Evolutionary conservation across 2,113 vertebrate species (phyloP).

Genomic region (Puntigrus tetrazona): DNA sequence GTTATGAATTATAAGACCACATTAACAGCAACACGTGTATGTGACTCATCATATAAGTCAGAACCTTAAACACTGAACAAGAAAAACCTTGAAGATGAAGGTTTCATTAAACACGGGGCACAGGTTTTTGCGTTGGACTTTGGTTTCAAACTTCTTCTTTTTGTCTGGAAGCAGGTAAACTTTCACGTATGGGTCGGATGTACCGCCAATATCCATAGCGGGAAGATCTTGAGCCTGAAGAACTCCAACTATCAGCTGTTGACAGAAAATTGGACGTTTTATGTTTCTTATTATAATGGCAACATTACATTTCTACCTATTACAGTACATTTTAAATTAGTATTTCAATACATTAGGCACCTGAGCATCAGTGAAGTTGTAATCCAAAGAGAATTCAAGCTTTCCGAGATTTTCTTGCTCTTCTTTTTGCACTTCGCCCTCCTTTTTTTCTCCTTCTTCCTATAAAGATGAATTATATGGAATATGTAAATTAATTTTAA

Average conservation of each 20-base stretch:
- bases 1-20: background rate
- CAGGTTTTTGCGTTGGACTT: slow-evolving; percentile 89
- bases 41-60: background rate
- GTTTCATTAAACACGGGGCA: slow-evolving; percentile 88
- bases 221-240: slow-evolving; percentile 85
- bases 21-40: background rate
- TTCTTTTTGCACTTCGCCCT: slow-evolving; percentile 74
- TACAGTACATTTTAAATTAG: background rate
- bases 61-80: background rate
- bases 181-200: slow-evolving; percentile 88
- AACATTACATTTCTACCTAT: background rate
- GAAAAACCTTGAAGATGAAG: slow-evolving; percentile 85
- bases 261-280: slow-evolving; percentile 34
- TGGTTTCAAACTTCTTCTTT: slow-evolving; percentile 88
- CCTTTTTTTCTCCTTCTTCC: slow-evolving; percentile 81
- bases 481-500: background rate
- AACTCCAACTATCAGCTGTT: slow-evolving; percentile 85
- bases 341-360: slow-evolving; percentile 55
- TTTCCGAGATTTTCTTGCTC: slow-evolving; percentile 82
- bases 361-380: slow-evolving; percentile 86
- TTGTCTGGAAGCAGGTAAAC: slow-evolving; percentile 88
- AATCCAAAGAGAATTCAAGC: slow-evolving; percentile 86
- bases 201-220: slow-evolving; percentile 89
- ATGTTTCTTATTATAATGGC: background rate
- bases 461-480: slow-evolving; percentile 35